phyloP scores from a whole-genome alignment of 2,113 vertebrate genomes.

The Psittacula cyanocephala region DNA sequence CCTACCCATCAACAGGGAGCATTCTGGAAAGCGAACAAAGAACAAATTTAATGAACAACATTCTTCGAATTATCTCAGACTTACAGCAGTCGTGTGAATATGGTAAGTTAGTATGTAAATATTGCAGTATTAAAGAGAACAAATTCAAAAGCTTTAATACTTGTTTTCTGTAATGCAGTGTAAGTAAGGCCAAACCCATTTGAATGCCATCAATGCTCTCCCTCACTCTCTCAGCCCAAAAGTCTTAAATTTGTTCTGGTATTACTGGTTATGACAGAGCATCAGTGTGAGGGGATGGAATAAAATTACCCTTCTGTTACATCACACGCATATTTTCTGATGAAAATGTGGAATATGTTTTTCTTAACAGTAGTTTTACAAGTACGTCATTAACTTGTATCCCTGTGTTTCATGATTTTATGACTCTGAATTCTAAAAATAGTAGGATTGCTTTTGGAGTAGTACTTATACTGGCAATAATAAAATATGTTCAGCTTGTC shows the following conservation, averaged over 20 bases:
- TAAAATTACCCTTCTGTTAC: neutral
- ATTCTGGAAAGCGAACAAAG: conserved; percentile 97
- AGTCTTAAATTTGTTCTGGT: neutral
- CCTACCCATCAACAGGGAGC: conserved; percentile 96
- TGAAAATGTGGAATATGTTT: neutral
- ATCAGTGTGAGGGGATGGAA: neutral
- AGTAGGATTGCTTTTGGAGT: neutral
- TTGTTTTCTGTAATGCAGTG: neutral
- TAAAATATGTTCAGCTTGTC: neutral
- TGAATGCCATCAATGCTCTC: neutral
- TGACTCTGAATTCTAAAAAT: neutral
- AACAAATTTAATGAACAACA: conserved; percentile 98
- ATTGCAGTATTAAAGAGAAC: neutral
- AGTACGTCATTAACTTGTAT: neutral
- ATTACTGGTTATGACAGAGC: neutral
- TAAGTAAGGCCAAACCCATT: neutral
- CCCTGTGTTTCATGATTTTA: neutral
- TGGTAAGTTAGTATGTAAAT: conserved; percentile 73
- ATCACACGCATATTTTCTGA: neutral
- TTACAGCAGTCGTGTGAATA: conserved; percentile 96
- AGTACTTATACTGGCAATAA: neutral
- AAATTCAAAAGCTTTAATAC: neutral
- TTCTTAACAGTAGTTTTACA: neutral
- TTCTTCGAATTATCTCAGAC: conserved; percentile 97
- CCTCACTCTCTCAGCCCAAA: neutral